phyloP scores from a whole-genome alignment of 92 coral and sea anemone genomes.

The Zoanthus gigantus region DNA sequence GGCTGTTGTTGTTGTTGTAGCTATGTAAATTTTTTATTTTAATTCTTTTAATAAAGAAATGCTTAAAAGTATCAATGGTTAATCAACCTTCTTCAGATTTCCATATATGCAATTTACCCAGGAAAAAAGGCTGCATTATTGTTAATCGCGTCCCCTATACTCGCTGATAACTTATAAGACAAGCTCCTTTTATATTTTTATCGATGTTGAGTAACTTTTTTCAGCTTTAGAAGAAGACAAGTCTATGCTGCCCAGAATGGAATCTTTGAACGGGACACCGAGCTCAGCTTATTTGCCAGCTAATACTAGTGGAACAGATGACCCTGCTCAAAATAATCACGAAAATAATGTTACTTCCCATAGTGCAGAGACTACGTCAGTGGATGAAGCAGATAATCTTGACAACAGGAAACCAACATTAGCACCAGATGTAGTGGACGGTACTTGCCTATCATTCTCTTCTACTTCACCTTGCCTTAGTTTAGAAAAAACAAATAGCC shows the following conservation, averaged over 20 bases:
- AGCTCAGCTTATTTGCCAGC: neutral
- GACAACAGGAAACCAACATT: neutral
- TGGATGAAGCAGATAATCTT: neutral
- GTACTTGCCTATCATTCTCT: neutral
- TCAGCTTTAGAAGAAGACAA: neutral
- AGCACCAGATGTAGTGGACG: neutral
- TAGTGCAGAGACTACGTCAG: neutral
- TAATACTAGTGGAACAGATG: neutral
- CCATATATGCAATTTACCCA: too few species aligned
- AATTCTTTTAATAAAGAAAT: too few species aligned
- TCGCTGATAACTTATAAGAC: neutral
- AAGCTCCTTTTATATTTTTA: neutral
- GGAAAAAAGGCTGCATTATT: too few species aligned
- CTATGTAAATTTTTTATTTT: too few species aligned
- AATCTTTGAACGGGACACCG: neutral
- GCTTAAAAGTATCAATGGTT: too few species aligned
- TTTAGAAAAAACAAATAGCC: neutral
- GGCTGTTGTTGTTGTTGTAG: too few species aligned
- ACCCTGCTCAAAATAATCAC: neutral
- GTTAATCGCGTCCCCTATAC: too few species aligned
- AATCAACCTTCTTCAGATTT: too few species aligned
- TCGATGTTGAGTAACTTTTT: conserved; percentile 4
- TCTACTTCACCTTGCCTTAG: neutral
- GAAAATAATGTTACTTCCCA: neutral
- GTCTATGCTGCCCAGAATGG: neutral